Conservation (phyloP, 2,113 vertebrate species). For the Sclerurus mexicanus region DNA sequence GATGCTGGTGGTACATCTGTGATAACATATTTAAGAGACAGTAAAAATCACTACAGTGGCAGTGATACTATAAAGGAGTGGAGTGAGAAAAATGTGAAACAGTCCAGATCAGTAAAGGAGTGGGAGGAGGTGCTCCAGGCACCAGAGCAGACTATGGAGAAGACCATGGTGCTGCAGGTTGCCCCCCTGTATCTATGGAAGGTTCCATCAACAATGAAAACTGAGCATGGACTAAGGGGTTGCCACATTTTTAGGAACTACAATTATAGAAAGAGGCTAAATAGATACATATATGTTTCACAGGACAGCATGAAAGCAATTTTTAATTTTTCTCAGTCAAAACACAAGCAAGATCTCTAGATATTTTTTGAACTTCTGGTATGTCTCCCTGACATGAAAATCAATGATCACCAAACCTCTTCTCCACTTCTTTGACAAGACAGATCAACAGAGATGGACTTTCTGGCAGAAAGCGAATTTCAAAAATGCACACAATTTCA, state of each 20-base stretch:
- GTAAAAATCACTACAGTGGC: background rate
- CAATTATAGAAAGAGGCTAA: background rate
- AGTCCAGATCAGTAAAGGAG: background rate
- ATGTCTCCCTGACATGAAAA: background rate
- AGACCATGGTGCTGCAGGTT: fast-evolving
- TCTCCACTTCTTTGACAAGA: background rate
- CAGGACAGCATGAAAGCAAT: background rate
- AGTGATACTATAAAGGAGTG: background rate
- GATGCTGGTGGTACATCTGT: background rate
- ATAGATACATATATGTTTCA: background rate
- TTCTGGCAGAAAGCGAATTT: background rate
- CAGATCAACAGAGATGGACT: background rate
- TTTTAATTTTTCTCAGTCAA: background rate
- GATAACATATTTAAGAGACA: background rate
- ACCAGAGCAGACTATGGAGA: background rate
- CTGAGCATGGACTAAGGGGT: background rate
- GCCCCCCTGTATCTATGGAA: background rate
- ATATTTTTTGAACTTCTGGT: background rate
- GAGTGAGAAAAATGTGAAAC: background rate
- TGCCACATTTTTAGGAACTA: background rate
- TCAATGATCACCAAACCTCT: background rate
- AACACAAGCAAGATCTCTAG: background rate
- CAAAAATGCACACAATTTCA: background rate
- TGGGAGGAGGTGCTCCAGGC: background rate
- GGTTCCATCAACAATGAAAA: background rate